Base-by-base conservation (phyloP, 2,888 invertebrate genomes). In the Nephrotoma flavescens region DNA sequence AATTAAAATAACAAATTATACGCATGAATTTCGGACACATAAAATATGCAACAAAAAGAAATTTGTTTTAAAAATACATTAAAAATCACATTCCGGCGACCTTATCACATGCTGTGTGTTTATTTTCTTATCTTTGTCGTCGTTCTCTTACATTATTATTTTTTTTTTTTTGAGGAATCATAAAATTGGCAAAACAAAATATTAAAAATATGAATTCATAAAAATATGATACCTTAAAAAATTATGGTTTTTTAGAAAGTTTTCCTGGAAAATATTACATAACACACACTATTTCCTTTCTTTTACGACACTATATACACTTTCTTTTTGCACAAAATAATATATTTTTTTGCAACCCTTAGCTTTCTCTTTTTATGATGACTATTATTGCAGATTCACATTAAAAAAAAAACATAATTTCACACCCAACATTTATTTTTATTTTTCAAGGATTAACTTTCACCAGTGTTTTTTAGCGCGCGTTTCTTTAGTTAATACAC, bases 191-290 rank as follows among this genome's bases (percentile, higher is more conserved):
- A 57, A 15, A 57, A 47, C 47, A 11, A 47, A 47, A 15, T 57
- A 57, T 57, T 57, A 57, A 57, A 57, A 57, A 57, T 57, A 57
- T 57, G 52, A 57, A 57, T 57, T 57, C 15, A 57, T 57, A 57
- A 57, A 31, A 19, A 57, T 47, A 11, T 71, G 11, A 31, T 31
- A 71, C 71, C 71, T 71, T 71, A 85, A 85, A 83, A 41, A 83
- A 85, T 85, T 41, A 41, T 83, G 41, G 2, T 85, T 42, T 85
- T n/a, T 85, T 85, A 44, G 85, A 85, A 85, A 85, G 85, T 85
- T 85, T 85, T 85, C 85, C 44, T 15, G 44, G 85, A 85, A 85
- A 19, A 47, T 47, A 47, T 71, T 71, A 71, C 71, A 31, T 71
- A 71, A 71, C 71, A 4, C 71, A 4, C 71, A 19, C 31, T 31